Evolutionary conservation across 35 echinoderm and acorn worm genomes (phyloP), one percentile per base, ranked within the genome.

Genomic region (Heliocidaris tuberculata): DNA sequence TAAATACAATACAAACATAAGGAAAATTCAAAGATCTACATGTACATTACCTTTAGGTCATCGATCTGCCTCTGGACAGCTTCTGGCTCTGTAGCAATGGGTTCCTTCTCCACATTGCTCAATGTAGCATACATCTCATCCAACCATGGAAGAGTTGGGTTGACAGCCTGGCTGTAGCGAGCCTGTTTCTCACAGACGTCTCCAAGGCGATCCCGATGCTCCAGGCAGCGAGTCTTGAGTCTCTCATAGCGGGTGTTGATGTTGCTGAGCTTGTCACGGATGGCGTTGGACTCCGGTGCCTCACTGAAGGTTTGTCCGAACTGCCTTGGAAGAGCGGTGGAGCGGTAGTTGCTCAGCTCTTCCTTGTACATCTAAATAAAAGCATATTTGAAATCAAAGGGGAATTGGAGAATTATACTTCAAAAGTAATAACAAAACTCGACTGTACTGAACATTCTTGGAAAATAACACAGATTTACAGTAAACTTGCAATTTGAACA

Each of bases 231-330:
- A 31, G 95, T 49, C 86, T 97, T 97, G 21, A 99, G 94, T 5
- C 95, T 92, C 88, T 99, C 97, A 88, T 99, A 99, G 54, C 97
- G 95, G 16, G 90, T 95, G 94, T 99, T 99, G 27, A 97, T 47
- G 92, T 94, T 97, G 30, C 93, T 85, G 2, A 99, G 97, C 48
- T 99, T 99, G 90, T 99, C 98, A 17, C 97, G 95, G 94, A 97
- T 96, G 86, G 95, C 65, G 90, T 96, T 96, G 31, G 98, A 96
- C 56, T 97, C 97, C 1, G 98, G 97, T 85, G 96, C 98, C 86
- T 99, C 97, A 65, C 96, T 97, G 97, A 99, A 99, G 65, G 97
- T 97, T 93, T 96, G 97, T 88, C 95, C 96, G 94, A 99, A 97
- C 96, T 99, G 97, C n/a, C 97, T 93, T 13, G 98, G 98, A 1